Conservation (phyloP, 2,888 invertebrate genomes). For the Blera fallax region DNA sequence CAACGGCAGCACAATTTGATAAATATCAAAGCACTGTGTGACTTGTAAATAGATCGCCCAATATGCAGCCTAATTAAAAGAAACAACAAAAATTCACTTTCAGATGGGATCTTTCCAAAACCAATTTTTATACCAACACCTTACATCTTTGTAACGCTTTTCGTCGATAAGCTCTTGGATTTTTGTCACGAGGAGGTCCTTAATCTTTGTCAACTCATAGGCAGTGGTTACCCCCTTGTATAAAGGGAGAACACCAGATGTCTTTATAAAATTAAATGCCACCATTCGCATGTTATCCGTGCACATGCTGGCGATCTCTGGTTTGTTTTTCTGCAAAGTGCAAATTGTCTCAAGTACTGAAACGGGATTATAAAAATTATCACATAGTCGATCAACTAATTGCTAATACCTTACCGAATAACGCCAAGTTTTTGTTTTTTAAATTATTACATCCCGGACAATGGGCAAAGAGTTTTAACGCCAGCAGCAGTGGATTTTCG, state of each 20-base stretch:
- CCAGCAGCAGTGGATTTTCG: conserved; percentile 78
- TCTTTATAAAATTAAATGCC: conserved; percentile 87
- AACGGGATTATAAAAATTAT: background rate
- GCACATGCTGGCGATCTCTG: conserved; percentile 82
- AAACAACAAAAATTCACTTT: conserved; percentile 10
- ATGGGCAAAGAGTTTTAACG: conserved; percentile 80
- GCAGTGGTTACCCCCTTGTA: conserved; percentile 85
- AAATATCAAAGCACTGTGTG: conserved; percentile 86
- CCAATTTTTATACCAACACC: conserved; percentile 58
- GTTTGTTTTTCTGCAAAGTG: conserved; percentile 82
- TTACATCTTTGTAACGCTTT: conserved; percentile 87
- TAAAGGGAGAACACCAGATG: conserved; percentile 86
- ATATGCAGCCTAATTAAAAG: conserved; percentile 85
- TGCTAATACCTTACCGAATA: conserved; percentile 74
- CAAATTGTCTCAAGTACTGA: conserved; percentile 84
- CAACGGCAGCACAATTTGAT: conserved; percentile 89
- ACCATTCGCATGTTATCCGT: conserved; percentile 85
- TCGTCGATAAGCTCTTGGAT: conserved; percentile 84
- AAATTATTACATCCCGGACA: conserved; percentile 80
- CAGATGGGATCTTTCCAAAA: background rate
- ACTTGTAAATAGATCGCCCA: conserved; percentile 86
- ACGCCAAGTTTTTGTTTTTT: conserved; percentile 79
- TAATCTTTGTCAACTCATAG: conserved; percentile 85
- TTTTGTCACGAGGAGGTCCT: conserved; percentile 85
- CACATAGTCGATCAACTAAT: background rate